Percentiles rank a stretch among this genome's conserved stretches.
Evolutionary conservation across 2,113 vertebrate species (phyloP).

Genomic region (Gallinago paraguaiae): DNA sequence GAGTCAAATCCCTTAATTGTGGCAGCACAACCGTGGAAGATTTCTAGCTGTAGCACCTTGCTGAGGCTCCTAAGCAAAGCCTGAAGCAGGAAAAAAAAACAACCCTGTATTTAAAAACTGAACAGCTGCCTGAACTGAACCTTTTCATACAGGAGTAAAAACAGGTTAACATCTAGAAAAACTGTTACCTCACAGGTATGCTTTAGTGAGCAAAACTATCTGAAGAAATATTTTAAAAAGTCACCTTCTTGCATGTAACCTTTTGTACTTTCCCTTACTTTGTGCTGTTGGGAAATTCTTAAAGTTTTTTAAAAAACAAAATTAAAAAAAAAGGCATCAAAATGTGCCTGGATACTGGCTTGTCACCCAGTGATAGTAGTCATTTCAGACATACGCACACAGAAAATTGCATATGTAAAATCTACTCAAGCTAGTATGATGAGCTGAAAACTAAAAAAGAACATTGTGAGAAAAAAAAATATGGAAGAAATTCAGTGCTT

Average conservation of each 20-base stretch:
- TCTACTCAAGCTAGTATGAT: neutral
- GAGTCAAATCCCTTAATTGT: constrained; percentile 32
- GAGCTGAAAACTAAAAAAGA: neutral
- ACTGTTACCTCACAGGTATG: neutral
- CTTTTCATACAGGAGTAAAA: neutral
- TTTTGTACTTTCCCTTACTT: neutral
- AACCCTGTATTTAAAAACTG: neutral
- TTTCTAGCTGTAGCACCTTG: neutral
- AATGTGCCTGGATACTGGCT: neutral
- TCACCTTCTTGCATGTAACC: neutral
- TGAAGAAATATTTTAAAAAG: neutral
- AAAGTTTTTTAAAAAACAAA: neutral
- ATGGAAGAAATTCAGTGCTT: neutral
- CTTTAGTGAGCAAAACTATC: neutral
- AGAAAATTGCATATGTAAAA: neutral
- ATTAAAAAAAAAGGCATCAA: neutral
- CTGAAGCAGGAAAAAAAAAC: neutral
- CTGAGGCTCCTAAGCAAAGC: neutral
- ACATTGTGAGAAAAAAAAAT: neutral
- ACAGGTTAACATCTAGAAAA: neutral
- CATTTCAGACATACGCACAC: neutral
- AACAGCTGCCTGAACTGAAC: neutral
- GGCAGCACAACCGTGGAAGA: neutral
- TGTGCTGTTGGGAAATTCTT: neutral
- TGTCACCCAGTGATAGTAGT: neutral